Conservation (phyloP, 2,113 vertebrate genomes). For the Heterochromis multidens region DNA sequence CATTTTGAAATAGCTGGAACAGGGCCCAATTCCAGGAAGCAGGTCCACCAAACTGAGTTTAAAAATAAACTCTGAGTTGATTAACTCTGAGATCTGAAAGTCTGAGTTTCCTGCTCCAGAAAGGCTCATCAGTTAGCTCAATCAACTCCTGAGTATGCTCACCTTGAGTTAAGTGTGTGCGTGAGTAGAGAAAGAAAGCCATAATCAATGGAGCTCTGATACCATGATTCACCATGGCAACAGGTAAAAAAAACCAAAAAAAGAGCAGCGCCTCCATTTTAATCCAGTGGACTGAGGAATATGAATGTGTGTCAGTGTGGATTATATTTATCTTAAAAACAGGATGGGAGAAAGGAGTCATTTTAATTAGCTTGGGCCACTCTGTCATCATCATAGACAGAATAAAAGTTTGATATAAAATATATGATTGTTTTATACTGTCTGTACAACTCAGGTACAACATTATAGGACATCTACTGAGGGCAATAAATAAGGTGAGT, state of each 20-base stretch:
- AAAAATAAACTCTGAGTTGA: neutral
- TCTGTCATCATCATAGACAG: neutral
- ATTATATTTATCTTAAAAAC: neutral
- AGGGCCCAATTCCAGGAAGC: neutral
- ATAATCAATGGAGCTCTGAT: neutral
- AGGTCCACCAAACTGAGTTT: neutral
- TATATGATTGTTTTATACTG: neutral
- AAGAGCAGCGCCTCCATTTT: neutral
- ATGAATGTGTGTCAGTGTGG: neutral
- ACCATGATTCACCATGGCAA: neutral
- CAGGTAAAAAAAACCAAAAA: neutral
- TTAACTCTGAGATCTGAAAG: neutral
- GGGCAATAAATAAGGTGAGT: no score
- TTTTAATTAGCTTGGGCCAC: neutral
- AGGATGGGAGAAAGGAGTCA: no score
- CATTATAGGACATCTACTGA: neutral
- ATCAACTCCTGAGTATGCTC: neutral
- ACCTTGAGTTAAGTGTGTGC: neutral
- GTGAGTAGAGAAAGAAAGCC: neutral
- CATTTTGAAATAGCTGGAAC: neutral
- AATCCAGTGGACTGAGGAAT: neutral
- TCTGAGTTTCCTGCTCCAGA: neutral
- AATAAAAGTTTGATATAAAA: neutral
- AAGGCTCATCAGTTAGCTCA: neutral
- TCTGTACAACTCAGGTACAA: neutral